phyloP scores from a whole-genome alignment of 2,888 invertebrate species.

The Metallyticus violacea region DNA sequence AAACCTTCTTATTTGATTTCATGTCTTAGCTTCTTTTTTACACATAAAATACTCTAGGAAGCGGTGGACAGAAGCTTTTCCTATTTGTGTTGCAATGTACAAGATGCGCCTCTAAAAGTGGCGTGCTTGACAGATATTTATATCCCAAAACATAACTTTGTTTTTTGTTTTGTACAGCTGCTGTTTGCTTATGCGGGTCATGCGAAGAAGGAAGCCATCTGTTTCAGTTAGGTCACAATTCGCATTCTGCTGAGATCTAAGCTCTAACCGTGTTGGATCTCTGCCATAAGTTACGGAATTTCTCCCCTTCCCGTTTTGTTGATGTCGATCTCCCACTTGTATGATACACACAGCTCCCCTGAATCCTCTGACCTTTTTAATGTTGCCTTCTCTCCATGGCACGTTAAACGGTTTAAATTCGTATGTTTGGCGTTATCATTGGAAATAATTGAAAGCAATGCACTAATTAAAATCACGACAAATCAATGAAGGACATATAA shows the following conservation, averaged over 20 bases:
- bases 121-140: not conserved
- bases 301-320: not conserved
- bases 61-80: not conserved
- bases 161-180: not conserved
- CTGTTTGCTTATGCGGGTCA: not conserved
- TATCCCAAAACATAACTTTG: not conserved
- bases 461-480: too few relatives aligned
- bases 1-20: too few relatives aligned
- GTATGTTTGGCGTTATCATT: too few relatives aligned
- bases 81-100: not conserved
- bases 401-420: too few relatives aligned
- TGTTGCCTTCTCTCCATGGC: not conserved
- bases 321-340: not conserved
- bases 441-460: too few relatives aligned
- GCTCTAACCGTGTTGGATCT: not conserved
- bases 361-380: not conserved
- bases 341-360: not conserved
- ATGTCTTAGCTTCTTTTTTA: too few relatives aligned
- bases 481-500: too few relatives aligned
- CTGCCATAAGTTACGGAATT: too few relatives aligned
- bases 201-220: not conserved
- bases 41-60: not conserved
- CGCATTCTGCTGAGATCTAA: not conserved
- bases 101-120: not conserved
- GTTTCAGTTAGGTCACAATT: not conserved